Evolutionary conservation across 2,888 invertebrate species (phyloP).

Genomic region (Ectemnius continuus): DNA sequence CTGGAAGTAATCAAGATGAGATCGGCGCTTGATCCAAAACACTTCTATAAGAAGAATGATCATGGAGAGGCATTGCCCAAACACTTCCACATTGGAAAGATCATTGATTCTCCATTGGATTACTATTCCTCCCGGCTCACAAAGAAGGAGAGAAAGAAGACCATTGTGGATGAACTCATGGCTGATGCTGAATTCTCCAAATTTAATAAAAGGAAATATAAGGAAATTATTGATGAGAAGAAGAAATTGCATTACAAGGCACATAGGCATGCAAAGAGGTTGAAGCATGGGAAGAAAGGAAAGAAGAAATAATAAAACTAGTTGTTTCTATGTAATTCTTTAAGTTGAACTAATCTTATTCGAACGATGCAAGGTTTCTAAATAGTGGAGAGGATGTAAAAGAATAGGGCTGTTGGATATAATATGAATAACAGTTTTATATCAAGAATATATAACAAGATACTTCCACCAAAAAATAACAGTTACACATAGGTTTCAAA

Average conservation of each 20-base stretch:
- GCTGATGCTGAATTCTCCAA: conserved; percentile 92
- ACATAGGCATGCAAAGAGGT: conserved; percentile 83
- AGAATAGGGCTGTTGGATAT: not conserved
- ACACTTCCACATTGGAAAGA: conserved; percentile 92
- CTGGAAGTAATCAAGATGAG: conserved; percentile 95
- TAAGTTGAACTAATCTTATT: not conserved
- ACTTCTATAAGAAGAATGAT: conserved; percentile 96
- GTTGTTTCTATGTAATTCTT: not conserved
- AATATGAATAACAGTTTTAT: not conserved
- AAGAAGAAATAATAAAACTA: conserved; percentile 71
- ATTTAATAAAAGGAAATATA: conserved; percentile 89
- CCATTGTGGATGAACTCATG: conserved; percentile 95
- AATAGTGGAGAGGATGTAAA: not conserved
- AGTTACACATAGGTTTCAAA: not conserved
- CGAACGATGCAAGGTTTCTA: not conserved
- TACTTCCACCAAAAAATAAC: conserved; percentile 6
- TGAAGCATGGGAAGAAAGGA: conserved; percentile 79
- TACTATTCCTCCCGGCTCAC: conserved; percentile 91
- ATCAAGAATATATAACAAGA: not conserved
- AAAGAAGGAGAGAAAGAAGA: conserved; percentile 91
- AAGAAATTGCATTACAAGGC: conserved; percentile 86
- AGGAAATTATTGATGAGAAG: conserved; percentile 86
- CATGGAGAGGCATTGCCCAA: conserved; percentile 90
- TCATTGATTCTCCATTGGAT: conserved; percentile 91
- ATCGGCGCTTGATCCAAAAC: conserved; percentile 93